Base-by-base conservation (phyloP, 2,113 vertebrate genomes). In the Osmerus mordax region DNA sequence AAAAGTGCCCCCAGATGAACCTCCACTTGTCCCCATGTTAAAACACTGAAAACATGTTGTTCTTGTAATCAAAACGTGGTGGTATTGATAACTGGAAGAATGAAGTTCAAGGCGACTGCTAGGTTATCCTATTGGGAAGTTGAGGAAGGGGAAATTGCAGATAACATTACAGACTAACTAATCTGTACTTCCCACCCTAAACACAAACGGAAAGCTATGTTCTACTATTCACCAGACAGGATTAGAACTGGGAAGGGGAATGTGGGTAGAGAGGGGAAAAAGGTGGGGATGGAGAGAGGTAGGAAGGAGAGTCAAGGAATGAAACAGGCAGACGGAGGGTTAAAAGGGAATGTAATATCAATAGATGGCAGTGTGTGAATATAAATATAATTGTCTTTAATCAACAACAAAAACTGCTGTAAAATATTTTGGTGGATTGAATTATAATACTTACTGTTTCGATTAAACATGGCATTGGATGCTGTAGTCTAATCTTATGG, bases 11-110 rank as follows among this genome's bases (percentile, higher is more conserved):
- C 41, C 41, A 47, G 41, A 12, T 28, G 23, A 36, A 28, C 62
- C 29, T 16, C 62, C 18, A 56, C 67, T 68, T 63, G 68, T n/a
- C 25, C 62, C 62, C 54, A 65, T 58, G n/a, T 54, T 19, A 15
- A 7, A 21, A 52, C 14, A 21, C 32, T 29, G 25, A n/a, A 70
- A 59, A 80, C 56, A 65, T 36, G 28, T 70, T 65, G 47, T 51
- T 67, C 18, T 25, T 25, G 41, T 51, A 70, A 68, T 65, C 52
- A 71, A 65, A 69, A 62, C 64, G 64, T 25, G 15, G 15, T 29
- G 19, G 60, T 32, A 19, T 69, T 67, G 84, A 82, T 84, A 79
- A 77, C 21, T 76, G 72, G 71, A 83, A 85, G 70, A 87, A 81
- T 78, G 62, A 64, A 70, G 72, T 79, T 86, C 41, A 77, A 76